These are phyloP conservation scores for Stigmatopora argus DNA, from an alignment of 2,113 vertebrate genomes.

Conservation along the genomic window DNA sequence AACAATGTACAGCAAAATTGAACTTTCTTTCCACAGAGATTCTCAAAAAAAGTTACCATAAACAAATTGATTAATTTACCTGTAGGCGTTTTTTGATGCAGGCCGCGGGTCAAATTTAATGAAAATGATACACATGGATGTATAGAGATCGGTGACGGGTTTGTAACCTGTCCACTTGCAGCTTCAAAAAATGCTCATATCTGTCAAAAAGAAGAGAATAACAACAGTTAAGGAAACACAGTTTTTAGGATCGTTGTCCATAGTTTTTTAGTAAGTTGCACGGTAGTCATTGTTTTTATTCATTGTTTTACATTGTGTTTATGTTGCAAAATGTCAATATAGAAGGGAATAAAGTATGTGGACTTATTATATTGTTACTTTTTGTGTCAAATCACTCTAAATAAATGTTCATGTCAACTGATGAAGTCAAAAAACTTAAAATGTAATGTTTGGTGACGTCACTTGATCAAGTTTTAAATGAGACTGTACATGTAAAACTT, in stretches of 20 bases:
- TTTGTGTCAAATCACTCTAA: not conserved
- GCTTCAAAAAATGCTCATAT: constrained; percentile 51
- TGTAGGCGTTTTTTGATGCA: constrained; percentile 95
- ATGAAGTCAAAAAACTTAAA: not conserved
- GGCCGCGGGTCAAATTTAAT: constrained; percentile 95
- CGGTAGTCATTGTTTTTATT: not conserved
- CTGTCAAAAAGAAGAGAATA: constrained; percentile 54
- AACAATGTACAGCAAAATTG: not conserved
- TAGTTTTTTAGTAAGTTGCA: not conserved
- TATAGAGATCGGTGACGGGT: constrained; percentile 20
- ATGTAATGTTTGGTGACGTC: not conserved
- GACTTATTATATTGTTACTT: not conserved
- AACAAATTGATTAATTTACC: constrained; percentile 62
- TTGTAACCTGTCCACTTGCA: constrained; percentile 39
- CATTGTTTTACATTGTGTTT: not conserved
- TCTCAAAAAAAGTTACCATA: not conserved
- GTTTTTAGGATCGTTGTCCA: not conserved
- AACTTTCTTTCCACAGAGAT: not conserved
- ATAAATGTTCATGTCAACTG: not conserved
- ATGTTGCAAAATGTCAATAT: not conserved
- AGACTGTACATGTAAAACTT: not conserved
- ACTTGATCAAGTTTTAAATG: too few relatives aligned
- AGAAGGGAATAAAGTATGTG: not conserved
- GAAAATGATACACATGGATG: constrained; percentile 96
- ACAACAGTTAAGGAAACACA: not conserved